Base-by-base conservation (phyloP, 1,140 invertebrate species). In the Sycophila sp. region DNA sequence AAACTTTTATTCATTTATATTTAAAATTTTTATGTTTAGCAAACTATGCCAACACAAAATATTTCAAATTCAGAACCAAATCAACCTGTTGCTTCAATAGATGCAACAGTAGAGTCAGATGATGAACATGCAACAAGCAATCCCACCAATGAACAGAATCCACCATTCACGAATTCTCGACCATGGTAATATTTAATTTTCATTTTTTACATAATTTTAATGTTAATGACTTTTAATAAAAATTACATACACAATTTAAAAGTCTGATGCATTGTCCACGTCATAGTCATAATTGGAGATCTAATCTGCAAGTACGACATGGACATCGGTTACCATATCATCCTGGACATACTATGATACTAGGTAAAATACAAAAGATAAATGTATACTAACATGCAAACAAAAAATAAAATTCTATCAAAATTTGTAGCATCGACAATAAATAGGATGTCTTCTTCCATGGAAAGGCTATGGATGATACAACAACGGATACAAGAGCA, bases 401-500 rank as follows among this genome's bases (percentile, higher is more conserved):
- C 30, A 34, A 36, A 19, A 4, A 15, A 36, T 36, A 34, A 8
- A n/a, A 34, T 56, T 56, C 11, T 6, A 5, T 36, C 4, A 19
- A 3, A 60, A 51, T 28, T 51, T 53, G 36, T 66, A 68, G 51
- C 75, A 34, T 47, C 73, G 32, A 73, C 71, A 28, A 71, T 60
- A 73, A 88, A 32, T 55, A 89, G 92, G 71, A 90, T 93, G 49
- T 90, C 93, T 87, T 89, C 92, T 28, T 85, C 92, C 8, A 92
- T 93, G 79, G 91, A 93, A 77, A 87, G 91, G 72, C 80, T 94
- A 22, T 93, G 92, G 91, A 87, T 91, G 63, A 87, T 89, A 5
- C 92, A 93, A 75, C 92, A 93, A 73, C 89, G 91, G 64, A 89
- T 90, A 78, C 90, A 93, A 86, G 90, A 93, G 86, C 81, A 90